phyloP scores from a whole-genome alignment of 2,113 vertebrate genomes.

The Otis tarda region DNA sequence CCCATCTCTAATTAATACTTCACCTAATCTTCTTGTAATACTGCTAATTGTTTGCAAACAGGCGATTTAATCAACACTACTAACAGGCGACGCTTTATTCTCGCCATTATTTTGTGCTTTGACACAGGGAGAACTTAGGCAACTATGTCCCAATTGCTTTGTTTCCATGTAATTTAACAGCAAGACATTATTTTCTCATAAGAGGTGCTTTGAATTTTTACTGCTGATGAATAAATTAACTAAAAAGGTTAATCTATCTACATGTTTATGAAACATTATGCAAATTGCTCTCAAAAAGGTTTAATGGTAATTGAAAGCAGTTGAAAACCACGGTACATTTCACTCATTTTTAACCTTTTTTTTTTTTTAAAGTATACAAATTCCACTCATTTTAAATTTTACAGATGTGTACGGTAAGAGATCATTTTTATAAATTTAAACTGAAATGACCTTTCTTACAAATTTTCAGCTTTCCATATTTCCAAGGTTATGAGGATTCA shows the following conservation, averaged over 20 bases:
- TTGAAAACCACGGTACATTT: slow-evolving; percentile 79
- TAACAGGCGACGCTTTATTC: slow-evolving; percentile 59
- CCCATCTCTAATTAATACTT: slow-evolving; percentile 75
- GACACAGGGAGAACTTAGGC: slow-evolving; percentile 65
- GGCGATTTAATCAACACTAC: slow-evolving; percentile 73
- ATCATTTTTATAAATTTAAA: not conserved
- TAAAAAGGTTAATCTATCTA: slow-evolving; percentile 84
- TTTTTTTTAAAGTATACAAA: slow-evolving; percentile 29
- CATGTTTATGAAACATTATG: slow-evolving; percentile 86
- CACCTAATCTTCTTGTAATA: slow-evolving; percentile 72
- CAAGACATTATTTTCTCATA: slow-evolving; percentile 81
- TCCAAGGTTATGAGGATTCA: not conserved
- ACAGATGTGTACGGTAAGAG: slow-evolving; percentile 30
- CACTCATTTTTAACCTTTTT: slow-evolving; percentile 64
- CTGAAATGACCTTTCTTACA: not conserved
- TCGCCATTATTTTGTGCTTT: slow-evolving; percentile 46
- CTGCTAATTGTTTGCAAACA: slow-evolving; percentile 74
- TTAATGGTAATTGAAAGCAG: slow-evolving; percentile 84
- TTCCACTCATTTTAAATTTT: slow-evolving; percentile 51
- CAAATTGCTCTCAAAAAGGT: slow-evolving; percentile 76
- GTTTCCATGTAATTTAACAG: slow-evolving; percentile 85
- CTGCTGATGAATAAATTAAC: slow-evolving; percentile 87
- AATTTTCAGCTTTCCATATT: not conserved
- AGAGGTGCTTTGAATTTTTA: slow-evolving; percentile 82
- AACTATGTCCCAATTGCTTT: slow-evolving; percentile 75